These are phyloP conservation scores for Anoura caudifer DNA, from an alignment of 2,113 vertebrate genomes.

Conservation along the genomic window DNA sequence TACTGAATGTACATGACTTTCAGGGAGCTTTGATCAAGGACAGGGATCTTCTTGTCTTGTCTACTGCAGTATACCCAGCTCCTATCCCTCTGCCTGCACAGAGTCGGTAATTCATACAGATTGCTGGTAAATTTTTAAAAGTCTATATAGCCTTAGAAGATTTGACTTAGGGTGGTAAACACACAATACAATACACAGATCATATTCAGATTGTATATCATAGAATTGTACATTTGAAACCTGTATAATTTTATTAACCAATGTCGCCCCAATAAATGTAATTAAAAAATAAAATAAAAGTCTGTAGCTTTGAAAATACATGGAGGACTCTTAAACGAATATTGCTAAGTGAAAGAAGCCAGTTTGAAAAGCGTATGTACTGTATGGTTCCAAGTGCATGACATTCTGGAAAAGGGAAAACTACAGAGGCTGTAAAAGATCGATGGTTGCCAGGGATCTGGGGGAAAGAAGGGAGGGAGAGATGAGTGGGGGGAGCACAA, in stretches of 20 bases:
- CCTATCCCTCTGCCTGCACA: neutral
- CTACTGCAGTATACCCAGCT: neutral
- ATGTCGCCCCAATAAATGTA: neutral
- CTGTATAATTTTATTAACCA: neutral
- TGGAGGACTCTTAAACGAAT: neutral
- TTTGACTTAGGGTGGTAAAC: neutral
- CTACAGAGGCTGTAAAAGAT: neutral
- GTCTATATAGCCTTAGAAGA: neutral
- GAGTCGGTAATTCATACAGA: neutral
- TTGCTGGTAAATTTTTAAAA: neutral
- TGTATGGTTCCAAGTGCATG: neutral
- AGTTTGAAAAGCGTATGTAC: neutral
- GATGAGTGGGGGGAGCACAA: neutral
- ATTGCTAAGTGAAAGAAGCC: neutral
- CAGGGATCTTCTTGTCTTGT: neutral
- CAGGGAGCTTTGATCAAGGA: neutral
- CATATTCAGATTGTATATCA: neutral
- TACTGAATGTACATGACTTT: neutral
- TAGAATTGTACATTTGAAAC: neutral
- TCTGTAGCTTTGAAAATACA: neutral
- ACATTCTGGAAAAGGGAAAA: constrained; percentile 17
- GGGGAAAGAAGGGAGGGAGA: neutral
- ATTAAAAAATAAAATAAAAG: neutral
- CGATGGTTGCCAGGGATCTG: too few species aligned
- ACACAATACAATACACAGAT: neutral